Percentiles rank a stretch among this genome's conserved stretches.
These are phyloP conservation scores for Eustalomyia histrio DNA, from an alignment of 2,888 invertebrate genomes.

Conservation along the genomic window DNA sequence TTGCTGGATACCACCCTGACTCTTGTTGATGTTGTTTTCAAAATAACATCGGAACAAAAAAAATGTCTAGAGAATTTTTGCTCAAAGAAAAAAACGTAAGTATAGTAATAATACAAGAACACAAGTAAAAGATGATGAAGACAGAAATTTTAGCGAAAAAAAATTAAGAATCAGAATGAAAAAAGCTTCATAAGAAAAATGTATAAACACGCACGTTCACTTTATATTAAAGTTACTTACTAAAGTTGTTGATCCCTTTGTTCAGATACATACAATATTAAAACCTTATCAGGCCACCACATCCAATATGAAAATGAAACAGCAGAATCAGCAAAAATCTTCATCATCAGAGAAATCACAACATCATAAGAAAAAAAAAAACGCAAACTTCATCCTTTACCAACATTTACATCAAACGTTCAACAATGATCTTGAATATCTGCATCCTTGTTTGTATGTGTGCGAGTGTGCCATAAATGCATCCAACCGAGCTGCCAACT, in stretches of 20 bases:
- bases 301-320: slow-evolving; percentile 21
- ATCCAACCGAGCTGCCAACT: slow-evolving; percentile 27
- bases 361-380: slow-evolving; percentile 14
- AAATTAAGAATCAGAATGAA: neutral
- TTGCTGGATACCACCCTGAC: neutral
- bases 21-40: neutral
- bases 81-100: neutral
- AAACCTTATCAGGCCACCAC: slow-evolving; percentile 42
- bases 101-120: slow-evolving; percentile 1
- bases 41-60: neutral
- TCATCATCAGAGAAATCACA: slow-evolving; percentile 17
- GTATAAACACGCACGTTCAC: slow-evolving; percentile 51
- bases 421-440: slow-evolving; percentile 34
- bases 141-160: slow-evolving; percentile 21
- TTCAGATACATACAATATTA: slow-evolving; percentile 38
- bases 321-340: slow-evolving; percentile 30
- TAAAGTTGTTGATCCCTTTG: slow-evolving; percentile 46
- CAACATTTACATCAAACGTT: slow-evolving; percentile 21
- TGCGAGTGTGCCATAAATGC: slow-evolving; percentile 8
- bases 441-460: slow-evolving; percentile 2
- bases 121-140: slow-evolving; percentile 58
- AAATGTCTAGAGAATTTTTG: neutral
- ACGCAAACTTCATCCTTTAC: slow-evolving; percentile 36
- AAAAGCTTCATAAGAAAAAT: slow-evolving; percentile 1
- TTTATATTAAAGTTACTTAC: slow-evolving; percentile 37